phyloP scores from a whole-genome alignment of 2,888 invertebrate species.

The Scrobipalpa atriplicella region DNA sequence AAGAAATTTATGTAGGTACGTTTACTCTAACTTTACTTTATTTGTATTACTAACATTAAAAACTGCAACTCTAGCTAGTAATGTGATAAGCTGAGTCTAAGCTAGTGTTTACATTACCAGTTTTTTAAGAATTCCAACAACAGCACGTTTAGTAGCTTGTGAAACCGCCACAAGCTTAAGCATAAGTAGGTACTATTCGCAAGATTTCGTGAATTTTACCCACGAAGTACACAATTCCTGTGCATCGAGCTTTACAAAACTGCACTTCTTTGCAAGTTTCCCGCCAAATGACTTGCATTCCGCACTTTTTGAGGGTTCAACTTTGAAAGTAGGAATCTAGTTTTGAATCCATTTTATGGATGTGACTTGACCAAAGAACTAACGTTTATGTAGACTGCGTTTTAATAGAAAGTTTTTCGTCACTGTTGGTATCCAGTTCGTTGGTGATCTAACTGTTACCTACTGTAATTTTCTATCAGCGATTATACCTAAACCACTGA shows the following conservation, averaged over 20 bases:
- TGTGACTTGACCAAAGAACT: background rate
- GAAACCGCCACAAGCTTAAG: background rate
- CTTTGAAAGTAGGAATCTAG: conserved; percentile 15
- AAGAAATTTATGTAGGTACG: too few species aligned
- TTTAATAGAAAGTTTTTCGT: too few species aligned
- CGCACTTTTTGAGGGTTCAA: conserved; percentile 6
- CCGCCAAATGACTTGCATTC: conserved; percentile 16
- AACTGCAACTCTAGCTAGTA: too few species aligned
- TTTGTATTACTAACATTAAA: too few species aligned
- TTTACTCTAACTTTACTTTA: too few species aligned
- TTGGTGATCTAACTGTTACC: too few species aligned
- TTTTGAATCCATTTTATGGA: conserved; percentile 12
- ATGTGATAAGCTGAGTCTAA: too few species aligned
- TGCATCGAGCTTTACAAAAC: conserved; percentile 11
- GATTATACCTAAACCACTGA: too few species aligned
- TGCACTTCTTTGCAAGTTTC: conserved; percentile 5
- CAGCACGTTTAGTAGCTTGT: background rate
- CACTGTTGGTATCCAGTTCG: too few species aligned
- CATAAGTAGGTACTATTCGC: background rate
- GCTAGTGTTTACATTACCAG: background rate
- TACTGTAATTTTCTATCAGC: too few species aligned
- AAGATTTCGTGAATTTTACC: background rate
- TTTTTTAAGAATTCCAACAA: background rate
- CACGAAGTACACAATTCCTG: conserved; percentile 7
- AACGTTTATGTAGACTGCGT: too few species aligned